Conservation (phyloP, 2,797 vertebrate species). For the Melanotaenia trifasciata region DNA sequence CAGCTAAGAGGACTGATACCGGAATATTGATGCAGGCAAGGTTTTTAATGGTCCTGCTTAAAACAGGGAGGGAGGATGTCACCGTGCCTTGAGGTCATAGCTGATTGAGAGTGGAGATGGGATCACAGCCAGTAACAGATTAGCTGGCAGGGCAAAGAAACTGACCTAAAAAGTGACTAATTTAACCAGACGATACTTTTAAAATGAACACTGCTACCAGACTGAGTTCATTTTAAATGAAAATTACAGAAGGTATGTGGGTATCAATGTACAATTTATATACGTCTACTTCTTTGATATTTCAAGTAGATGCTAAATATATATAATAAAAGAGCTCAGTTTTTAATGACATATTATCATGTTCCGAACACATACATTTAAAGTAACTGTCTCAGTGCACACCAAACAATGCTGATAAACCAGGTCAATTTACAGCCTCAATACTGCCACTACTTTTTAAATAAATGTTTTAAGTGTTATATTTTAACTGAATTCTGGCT, state of each 20-base stretch:
- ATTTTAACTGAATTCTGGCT: conserved; percentile 26
- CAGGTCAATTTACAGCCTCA: no score
- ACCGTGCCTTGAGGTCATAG: conserved; percentile 62
- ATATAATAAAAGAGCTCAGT: background rate
- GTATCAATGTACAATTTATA: conserved; percentile 1
- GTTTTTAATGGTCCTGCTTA: conserved; percentile 71
- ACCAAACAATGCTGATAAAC: background rate
- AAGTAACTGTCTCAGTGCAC: background rate
- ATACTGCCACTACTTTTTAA: background rate
- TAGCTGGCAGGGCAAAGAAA: conserved; percentile 55
- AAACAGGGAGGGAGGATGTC: conserved; percentile 68
- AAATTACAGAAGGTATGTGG: conserved; percentile 2
- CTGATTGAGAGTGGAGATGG: conserved; percentile 73
- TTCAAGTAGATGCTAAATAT: background rate
- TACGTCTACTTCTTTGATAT: background rate
- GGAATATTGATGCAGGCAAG: conserved; percentile 73
- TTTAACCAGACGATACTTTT: conserved; percentile 46
- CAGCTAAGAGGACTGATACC: conserved; percentile 59
- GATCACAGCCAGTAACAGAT: conserved; percentile 68
- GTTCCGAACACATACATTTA: background rate
- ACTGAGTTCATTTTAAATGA: conserved; percentile 7
- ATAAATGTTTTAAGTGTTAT: background rate
- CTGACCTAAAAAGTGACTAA: conserved; percentile 55
- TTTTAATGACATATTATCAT: background rate
- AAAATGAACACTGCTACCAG: conserved; percentile 30